Evolutionary conservation across 1,140 invertebrate species (phyloP), one percentile per base, ranked within the genome.

Genomic region (Drosophila watanabei): DNA sequence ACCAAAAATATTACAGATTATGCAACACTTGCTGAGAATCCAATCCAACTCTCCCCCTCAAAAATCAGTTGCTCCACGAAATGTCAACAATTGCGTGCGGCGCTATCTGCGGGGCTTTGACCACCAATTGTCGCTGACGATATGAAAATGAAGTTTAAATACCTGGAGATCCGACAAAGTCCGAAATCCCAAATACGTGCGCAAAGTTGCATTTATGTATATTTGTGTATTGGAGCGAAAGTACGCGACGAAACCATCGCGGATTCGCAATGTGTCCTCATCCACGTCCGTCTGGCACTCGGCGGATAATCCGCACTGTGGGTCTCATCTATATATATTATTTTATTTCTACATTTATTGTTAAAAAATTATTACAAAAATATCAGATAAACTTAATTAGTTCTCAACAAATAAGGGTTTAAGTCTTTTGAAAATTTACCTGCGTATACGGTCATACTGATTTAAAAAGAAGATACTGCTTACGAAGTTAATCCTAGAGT

Each of bases 141-240:
- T 82, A 86, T 82, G 79, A 82, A 82, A 86, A 86, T 86, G 57
- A 79, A 71, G 85, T 82, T 81, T 85, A 85, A 88, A 85, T 85
- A 79, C 80, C 84, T 76, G 32, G 43, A 75, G 52, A 75, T 62
- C 56, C 49, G 56, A 46, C 54, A 79, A 58, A 66, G 79, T 62
- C 64, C 63, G 59, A 85, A 85, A 89, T 89, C 86, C 85, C 62
- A 85, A 89, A 82, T 82, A 89, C 85, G 85, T 89, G 85, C 78
- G 66, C 64, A 87, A 71, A 79, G 82, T 78, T 57, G 58, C 79
- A 68, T 82, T 87, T 86, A 63, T 62, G 80, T 86, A 71, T 70
- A 79, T 87, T 83, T 73, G 65, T 64, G 75, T 61, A 75, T 43
- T 48, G 46, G 54, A 61, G 80, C 80, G 61, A 80, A 80, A 76